These are phyloP conservation scores for Vultur gryphus DNA, from an alignment of 2,797 vertebrate genomes.

Conservation along the genomic window DNA sequence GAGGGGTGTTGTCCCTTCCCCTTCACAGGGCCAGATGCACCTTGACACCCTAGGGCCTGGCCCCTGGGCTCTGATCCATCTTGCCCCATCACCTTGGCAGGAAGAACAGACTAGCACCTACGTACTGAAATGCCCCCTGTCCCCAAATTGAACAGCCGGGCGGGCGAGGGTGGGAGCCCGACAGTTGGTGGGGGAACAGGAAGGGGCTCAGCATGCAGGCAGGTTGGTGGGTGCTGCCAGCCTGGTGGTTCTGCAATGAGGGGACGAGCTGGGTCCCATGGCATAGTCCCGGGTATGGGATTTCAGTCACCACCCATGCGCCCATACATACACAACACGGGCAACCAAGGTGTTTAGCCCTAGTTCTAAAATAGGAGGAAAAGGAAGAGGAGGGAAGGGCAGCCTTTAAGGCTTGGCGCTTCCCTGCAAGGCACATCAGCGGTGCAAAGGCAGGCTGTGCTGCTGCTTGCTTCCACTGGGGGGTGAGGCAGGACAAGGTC, in stretches of 20 bases:
- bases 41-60: background rate
- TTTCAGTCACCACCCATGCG: background rate
- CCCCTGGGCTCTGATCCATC: background rate
- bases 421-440: background rate
- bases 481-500: constrained; percentile 16
- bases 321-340: background rate
- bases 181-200: fast-evolving
- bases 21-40: background rate
- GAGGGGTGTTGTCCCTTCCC: background rate
- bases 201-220: fast-evolving
- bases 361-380: background rate
- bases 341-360: background rate
- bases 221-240: background rate
- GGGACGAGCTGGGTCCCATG: background rate
- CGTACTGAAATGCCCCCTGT: background rate
- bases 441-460: background rate
- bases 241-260: background rate
- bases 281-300: background rate
- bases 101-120: background rate
- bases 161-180: fast-evolving
- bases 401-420: background rate
- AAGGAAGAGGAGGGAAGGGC: background rate
- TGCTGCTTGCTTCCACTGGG: constrained; percentile 19
- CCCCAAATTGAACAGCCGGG: fast-evolving
- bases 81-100: background rate